Base-by-base conservation (phyloP, 2,797 vertebrate species). In the Gymnocypris eckloni region DNA sequence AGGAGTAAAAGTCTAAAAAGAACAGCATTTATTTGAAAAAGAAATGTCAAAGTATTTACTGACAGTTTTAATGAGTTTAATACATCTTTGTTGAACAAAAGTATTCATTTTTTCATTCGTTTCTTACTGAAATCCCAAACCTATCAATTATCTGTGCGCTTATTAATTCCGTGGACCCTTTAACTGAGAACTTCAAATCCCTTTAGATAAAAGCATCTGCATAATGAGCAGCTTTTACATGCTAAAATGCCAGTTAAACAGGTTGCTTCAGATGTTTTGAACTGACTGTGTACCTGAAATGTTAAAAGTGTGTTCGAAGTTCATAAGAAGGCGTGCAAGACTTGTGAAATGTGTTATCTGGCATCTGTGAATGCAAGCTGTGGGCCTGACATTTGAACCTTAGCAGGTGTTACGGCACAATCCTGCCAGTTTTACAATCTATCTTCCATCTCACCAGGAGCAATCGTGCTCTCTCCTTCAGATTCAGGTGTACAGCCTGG, bases 401-500 rank as follows among this genome's bases (percentile, higher is more conserved):
- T 50, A 61, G 59, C 87, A 89, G 88, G 88, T 89, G 88, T n/a
- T 59, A n/a, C 25, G 16, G 56, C 33, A 76, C 73, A 64, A 82
- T 89, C 88, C 77, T 80, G 77, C 13, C 43, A 79, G 85, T 87
- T n/a, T 90, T 81, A 88, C 85, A 81, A 87, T 70, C 61, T 82
- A 79, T 76, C 82, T 72, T 52, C 83, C 20, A 72, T 81, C 73
- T 56, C 81, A 75, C 71, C 81, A 50, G 28, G 81, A 83, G 54
- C 37, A 64, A 22, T 37, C 41, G 25, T 77, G 37, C 25, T 52
- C 18, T 50, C 39, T 69, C 22, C 90, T 87, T 87, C 92, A 99
- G 98, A 94, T 99, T 92, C 95, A 98, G 71, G 92, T 99, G 82
- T 98, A 97, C 92, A 96, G 92, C 87, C 90, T 99, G 61, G 97